A percentile compares a stretch with the other conserved stretches of the same genome.
Conservation (phyloP, 2,888 invertebrate genomes). For the Athalia cordata region DNA sequence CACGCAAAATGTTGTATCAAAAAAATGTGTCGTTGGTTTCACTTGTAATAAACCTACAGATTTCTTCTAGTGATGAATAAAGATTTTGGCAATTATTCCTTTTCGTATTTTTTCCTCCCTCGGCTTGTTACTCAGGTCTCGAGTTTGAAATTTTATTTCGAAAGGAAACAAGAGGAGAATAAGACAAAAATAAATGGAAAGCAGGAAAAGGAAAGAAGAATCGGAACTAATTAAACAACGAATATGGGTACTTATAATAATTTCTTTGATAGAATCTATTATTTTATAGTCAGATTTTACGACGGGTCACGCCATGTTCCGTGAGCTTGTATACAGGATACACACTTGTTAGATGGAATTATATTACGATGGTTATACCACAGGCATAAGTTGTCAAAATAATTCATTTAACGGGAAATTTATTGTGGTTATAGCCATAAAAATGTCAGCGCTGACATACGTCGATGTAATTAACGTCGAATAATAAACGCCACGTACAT, state of each 20-base stretch:
- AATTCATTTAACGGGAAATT: conserved; percentile 9
- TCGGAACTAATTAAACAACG: conserved; percentile 15
- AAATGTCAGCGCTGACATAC: not conserved
- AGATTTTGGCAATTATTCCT: conserved; percentile 3
- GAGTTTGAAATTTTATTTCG: not conserved
- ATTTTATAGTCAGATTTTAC: conserved; percentile 17
- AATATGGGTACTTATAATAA: not conserved
- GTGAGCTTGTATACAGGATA: conserved; percentile 1
- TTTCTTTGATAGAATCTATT: conserved; percentile 5
- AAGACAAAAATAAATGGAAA: not conserved
- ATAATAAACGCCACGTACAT: not conserved
- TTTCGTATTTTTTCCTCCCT: not conserved
- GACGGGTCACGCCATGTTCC: conserved; percentile 23
- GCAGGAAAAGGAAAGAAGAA: not conserved
- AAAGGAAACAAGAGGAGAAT: not conserved
- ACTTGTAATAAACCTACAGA: conserved; percentile 31
- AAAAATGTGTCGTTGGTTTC: conserved; percentile 32
- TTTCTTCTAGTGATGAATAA: not conserved
- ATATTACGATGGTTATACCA: too few relatives aligned
- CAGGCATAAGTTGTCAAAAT: not conserved
- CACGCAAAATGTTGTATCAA: not conserved
- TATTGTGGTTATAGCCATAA: not conserved
- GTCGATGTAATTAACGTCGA: conserved; percentile 1
- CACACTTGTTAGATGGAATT: too few relatives aligned
- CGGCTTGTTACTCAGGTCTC: not conserved